These are phyloP conservation scores for Aphelinus certus DNA, from an alignment of 1,140 invertebrate species.

Conservation along the genomic window DNA sequence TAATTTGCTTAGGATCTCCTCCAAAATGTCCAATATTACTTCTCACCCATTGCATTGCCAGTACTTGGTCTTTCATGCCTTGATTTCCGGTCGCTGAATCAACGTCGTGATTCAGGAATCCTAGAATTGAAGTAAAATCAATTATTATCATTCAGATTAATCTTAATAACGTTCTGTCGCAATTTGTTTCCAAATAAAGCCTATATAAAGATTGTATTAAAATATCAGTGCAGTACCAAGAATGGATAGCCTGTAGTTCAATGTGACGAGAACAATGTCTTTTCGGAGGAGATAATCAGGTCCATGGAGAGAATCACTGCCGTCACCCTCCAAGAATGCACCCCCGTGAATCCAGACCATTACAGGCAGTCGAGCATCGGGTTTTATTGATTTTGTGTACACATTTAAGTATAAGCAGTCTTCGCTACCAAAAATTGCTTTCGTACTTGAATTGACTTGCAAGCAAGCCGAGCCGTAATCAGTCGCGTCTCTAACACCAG, in stretches of 20 bases:
- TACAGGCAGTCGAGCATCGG: slow-evolving; percentile 55
- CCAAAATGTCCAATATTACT: slow-evolving; percentile 64
- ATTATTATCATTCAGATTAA: no score
- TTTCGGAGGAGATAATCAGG: slow-evolving; percentile 62
- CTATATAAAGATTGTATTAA: no score
- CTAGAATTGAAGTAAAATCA: slow-evolving; percentile 26
- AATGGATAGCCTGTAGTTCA: slow-evolving; percentile 73
- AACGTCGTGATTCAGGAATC: slow-evolving; percentile 48
- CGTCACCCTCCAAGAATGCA: slow-evolving; percentile 58
- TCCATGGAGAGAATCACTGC: slow-evolving; percentile 50
- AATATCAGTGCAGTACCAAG: slow-evolving; percentile 60
- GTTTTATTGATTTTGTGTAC: not conserved
- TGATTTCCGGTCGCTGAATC: slow-evolving; percentile 48
- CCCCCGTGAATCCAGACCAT: slow-evolving; percentile 68
- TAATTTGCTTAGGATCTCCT: slow-evolving; percentile 64
- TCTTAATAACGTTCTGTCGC: no score
- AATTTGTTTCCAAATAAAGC: no score
- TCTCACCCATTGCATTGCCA: slow-evolving; percentile 66
- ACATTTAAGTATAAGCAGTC: not conserved
- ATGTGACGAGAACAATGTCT: slow-evolving; percentile 70
- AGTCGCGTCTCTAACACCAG: not conserved
- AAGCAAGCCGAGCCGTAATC: not conserved
- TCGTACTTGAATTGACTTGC: not conserved
- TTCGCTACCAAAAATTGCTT: not conserved
- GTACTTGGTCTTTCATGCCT: slow-evolving; percentile 50